phyloP scores from a whole-genome alignment of 2,797 vertebrate species.

The Epinephelus awoara region DNA sequence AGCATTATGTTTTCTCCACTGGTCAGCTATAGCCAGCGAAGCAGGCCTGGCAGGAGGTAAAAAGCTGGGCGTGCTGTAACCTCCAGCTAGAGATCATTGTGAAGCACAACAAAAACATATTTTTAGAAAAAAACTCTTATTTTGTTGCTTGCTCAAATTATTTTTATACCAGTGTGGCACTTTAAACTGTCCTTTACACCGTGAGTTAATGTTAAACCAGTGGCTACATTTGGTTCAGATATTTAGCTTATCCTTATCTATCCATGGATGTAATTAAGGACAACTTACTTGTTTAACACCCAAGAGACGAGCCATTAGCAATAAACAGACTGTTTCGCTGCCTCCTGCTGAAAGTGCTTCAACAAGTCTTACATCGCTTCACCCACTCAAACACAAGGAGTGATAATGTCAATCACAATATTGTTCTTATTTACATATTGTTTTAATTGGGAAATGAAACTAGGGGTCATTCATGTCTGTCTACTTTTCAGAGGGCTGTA shows the following conservation, averaged over 20 bases:
- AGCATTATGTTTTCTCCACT: conserved; percentile 74
- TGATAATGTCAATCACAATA: background rate
- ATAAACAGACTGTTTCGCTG: background rate
- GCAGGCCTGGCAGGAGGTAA: conserved; percentile 44
- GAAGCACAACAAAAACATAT: conserved; percentile 30
- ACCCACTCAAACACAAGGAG: background rate
- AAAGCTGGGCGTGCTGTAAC: conserved; percentile 40
- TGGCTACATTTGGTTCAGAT: background rate
- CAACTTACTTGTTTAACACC: background rate
- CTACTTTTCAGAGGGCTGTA: conserved; percentile 40
- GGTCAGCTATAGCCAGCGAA: conserved; percentile 58
- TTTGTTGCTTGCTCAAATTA: background rate
- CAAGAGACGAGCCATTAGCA: background rate
- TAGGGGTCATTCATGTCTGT: background rate
- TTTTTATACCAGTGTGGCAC: background rate
- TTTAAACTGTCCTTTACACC: background rate
- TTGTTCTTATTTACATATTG: background rate
- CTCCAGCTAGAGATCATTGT: conserved; percentile 35
- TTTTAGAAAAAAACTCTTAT: conserved; percentile 14
- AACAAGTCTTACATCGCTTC: background rate
- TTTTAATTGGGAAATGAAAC: conserved; percentile 10
- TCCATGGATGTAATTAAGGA: background rate
- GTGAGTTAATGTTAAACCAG: background rate
- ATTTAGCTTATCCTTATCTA: background rate
- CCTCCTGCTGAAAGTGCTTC: background rate